Base-by-base conservation (phyloP, 2,113 vertebrate genomes). In the Eretmochelys imbricata region DNA sequence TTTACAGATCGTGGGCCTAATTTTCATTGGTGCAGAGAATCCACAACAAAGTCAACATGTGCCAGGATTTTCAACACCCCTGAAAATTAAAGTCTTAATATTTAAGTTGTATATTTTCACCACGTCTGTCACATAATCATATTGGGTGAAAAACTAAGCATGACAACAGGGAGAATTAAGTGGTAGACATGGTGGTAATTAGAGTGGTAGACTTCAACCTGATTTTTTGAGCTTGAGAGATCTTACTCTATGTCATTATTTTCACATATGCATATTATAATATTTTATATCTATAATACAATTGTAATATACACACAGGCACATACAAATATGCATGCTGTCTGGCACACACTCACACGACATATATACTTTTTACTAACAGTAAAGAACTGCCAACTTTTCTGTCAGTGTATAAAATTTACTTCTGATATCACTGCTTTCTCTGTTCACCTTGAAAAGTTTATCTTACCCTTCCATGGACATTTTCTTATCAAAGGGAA, bases 361-460 rank as follows among this genome's bases (percentile, higher is more conserved):
- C 57, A 2, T 6, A 42, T 75, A 42, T 42, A 75, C 19, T 87
- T 89, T 89, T 27, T 48, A 14, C 29, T 69, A 53, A 87, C 59
- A 59, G 53, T 87, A 29, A 84, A 69, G 80, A 82, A 59, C 85
- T 80, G 27, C n/a, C 25, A 65, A 80, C 10, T 49, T 46, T 50
- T 92, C 42, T 91, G 80, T 48, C 38, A 53, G 75, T 46, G 78
- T 85, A 79, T 48, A 57, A 50, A 17, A 55, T 54, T 84, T 75
- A 59, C 65, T 53, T 72, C 49, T 83, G 54, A 29, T 57, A 59
- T 57, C 46, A 42, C 16, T 81, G 76, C 24, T 53, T 96, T 51
- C 50, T 91, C 89, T 91, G 79, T 80, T 92, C 83, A 84, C 80
- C 85, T 83, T 89, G 84, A 91, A 89, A 89, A 87, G 85, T 95